A percentile compares a stretch with the other conserved stretches of the same genome.
Evolutionary conservation across 2,113 vertebrate genomes (phyloP).

Genomic region (Lycocorax pyrrhopterus): DNA sequence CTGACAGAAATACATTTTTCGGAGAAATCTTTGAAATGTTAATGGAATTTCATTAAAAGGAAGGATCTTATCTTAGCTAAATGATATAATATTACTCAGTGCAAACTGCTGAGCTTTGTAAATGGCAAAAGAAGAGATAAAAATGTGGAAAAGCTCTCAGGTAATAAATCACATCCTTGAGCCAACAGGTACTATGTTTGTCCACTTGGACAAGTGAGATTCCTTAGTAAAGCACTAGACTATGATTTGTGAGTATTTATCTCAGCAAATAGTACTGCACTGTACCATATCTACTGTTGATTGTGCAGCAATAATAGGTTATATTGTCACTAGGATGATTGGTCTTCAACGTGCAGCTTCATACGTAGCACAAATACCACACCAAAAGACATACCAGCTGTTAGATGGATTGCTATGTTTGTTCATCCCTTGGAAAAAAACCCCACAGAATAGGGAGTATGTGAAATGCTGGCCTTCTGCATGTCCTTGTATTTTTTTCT

Average conservation of each 20-base stretch:
- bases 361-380: neutral
- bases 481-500: neutral
- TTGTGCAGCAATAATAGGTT: neutral
- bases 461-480: neutral
- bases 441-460: rapidly evolving
- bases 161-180: neutral
- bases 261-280: neutral
- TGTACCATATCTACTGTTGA: neutral
- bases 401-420: neutral
- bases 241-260: neutral
- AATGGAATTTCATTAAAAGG: neutral
- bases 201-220: neutral
- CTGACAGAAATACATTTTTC: neutral
- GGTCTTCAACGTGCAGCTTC: neutral
- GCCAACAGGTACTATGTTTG: neutral
- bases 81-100: neutral
- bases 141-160: neutral
- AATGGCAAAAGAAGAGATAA: neutral
- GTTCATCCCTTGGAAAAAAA: neutral
- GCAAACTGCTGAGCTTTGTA: neutral
- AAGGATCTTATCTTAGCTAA: neutral
- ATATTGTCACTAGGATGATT: neutral
- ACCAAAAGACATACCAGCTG: neutral
- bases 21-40: neutral
- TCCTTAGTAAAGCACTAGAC: neutral